A percentile compares a stretch with the other conserved stretches of the same genome.
These are phyloP conservation scores for Stenoptilia bipunctidactyla DNA, from an alignment of 2,888 invertebrate species.

Conservation along the genomic window DNA sequence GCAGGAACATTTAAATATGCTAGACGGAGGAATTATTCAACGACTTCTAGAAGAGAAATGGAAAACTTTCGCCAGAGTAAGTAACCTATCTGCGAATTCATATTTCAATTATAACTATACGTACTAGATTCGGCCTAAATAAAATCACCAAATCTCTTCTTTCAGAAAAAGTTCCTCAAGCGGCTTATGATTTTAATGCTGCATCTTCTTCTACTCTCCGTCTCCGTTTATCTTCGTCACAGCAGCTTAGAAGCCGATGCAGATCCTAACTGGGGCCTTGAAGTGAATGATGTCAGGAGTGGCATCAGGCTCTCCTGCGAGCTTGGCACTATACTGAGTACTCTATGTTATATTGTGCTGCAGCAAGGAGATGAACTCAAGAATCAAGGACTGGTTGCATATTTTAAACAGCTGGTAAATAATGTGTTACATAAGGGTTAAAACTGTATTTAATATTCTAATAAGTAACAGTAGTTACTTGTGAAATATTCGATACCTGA, in stretches of 20 bases:
- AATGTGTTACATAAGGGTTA: no score
- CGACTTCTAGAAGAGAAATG: constrained; percentile 97
- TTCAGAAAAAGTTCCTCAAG: constrained; percentile 92
- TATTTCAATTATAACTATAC: no score
- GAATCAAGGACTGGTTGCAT: constrained; percentile 92
- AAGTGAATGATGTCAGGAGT: constrained; percentile 40
- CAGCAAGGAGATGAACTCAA: constrained; percentile 96
- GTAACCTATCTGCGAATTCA: no score
- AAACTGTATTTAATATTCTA: no score
- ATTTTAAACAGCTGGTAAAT: constrained; percentile 90
- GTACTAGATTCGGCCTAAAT: no score
- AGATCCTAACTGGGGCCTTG: constrained; percentile 47
- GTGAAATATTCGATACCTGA: no score
- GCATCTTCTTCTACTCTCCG: constrained; percentile 88
- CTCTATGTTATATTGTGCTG: constrained; percentile 87
- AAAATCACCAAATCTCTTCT: constrained; percentile 7
- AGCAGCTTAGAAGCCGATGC: constrained; percentile 45
- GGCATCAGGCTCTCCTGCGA: constrained; percentile 83
- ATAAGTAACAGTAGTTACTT: no score
- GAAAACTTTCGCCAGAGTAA: constrained; percentile 97
- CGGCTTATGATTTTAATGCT: constrained; percentile 88
- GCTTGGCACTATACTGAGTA: constrained; percentile 86
- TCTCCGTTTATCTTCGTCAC: constrained; percentile 92
- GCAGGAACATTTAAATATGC: constrained; percentile 98
- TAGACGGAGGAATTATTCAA: constrained; percentile 98